Percentiles rank a stretch among this genome's conserved stretches.
These are phyloP conservation scores for Orchestia grillus DNA, from an alignment of 1,140 invertebrate genomes.

Conservation along the genomic window DNA sequence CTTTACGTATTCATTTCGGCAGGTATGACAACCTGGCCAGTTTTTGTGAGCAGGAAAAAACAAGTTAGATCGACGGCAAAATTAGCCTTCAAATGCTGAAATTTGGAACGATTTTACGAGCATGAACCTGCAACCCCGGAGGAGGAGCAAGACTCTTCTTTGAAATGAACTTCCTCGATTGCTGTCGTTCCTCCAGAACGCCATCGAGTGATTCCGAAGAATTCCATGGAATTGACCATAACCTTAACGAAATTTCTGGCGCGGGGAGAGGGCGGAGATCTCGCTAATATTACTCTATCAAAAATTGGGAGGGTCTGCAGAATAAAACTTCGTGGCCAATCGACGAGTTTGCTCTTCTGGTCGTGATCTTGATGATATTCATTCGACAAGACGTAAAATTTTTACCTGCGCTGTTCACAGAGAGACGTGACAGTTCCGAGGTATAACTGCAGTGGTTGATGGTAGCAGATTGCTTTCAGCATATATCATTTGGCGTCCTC, in stretches of 20 bases:
- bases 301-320: neutral
- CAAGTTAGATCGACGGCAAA: neutral
- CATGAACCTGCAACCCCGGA: neutral
- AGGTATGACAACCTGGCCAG: neutral
- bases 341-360: neutral
- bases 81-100: neutral
- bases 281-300: neutral
- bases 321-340: neutral
- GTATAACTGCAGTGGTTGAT: neutral
- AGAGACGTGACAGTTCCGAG: neutral
- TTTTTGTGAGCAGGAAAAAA: neutral
- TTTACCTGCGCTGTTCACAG: neutral
- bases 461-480: neutral
- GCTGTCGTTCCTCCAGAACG: neutral
- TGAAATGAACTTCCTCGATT: neutral
- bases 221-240: conserved; percentile 1
- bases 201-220: neutral
- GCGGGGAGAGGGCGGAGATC: neutral
- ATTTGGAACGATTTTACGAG: neutral
- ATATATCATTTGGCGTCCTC: neutral
- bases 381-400: neutral
- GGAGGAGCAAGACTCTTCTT: neutral
- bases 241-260: conserved; percentile 1
- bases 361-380: neutral
- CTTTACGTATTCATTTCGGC: neutral